Base-by-base conservation (phyloP, 1,140 invertebrate genomes). In the Palaemon carinicauda region DNA sequence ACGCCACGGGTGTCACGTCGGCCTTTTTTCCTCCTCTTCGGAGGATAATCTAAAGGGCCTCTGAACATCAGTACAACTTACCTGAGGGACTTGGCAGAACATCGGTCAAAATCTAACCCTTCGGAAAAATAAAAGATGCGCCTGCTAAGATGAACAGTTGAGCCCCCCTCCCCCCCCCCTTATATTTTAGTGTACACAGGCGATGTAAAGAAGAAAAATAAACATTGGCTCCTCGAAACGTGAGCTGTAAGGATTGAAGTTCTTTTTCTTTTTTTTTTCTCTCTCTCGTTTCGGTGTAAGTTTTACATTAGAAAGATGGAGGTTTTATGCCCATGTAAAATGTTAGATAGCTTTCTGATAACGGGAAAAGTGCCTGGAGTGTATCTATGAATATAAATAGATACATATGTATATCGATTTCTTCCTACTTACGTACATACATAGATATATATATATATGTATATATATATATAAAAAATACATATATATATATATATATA, bases 171-270 rank as follows among this genome's bases (percentile, higher is more conserved):
- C n/a, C n/a, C n/a, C n/a, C n/a, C n/a, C n/a, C n/a, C n/a, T n/a
- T n/a, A n/a, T 83, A 83, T 83, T 75, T 83, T 56, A 83, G 82
- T 83, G 82, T 83, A 77, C 71, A 83, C 53, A 56, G 19, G 71
- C 71, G 71, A 77, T 75, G 82, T 75, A 83, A 83, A 83, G 71
- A 83, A 83, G 82, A 41, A 74, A 83, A 83, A 83, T 83, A 83
- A 75, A 83, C 82, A 83, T 73, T 31, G 41, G 50, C 80, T 82
- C 24, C 80, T 73, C 29, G 80, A 82, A 82, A 82, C 80, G 80
- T 82, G 80, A 82, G 80, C 80, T 82, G 69, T 82, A 82, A 83
- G 82, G 82, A 51, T 75, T n/a, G 31, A 14, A 65, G 74, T 60
- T 74, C 65, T 71, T 56, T 50, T 79, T 80, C 75, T 54, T 82